Percentiles rank a stretch among this genome's conserved stretches.
Evolutionary conservation across 2,888 invertebrate genomes (phyloP).

Genomic region (Acanthacorydalis orientalis): DNA sequence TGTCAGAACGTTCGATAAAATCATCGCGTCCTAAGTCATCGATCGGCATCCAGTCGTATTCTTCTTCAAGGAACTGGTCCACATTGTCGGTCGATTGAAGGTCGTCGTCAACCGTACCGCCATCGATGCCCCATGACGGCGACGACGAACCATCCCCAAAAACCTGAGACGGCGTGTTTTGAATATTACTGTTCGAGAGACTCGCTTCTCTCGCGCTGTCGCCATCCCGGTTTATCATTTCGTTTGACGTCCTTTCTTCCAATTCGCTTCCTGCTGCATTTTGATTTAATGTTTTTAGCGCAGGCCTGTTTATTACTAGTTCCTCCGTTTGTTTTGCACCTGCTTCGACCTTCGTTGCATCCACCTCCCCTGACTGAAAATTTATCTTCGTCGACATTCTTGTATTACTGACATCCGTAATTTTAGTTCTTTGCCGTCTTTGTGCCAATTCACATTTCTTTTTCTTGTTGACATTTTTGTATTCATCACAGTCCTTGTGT

Average conservation of each 20-base stretch:
- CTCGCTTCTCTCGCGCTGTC: slow-evolving; percentile 7
- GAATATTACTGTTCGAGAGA: not conserved
- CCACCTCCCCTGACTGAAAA: slow-evolving; percentile 7
- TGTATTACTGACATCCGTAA: not conserved
- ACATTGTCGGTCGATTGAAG: not conserved
- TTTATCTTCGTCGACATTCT: slow-evolving; percentile 1
- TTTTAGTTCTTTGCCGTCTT: not conserved
- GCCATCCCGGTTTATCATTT: slow-evolving; percentile 22
- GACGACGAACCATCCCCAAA: slow-evolving; percentile 22
- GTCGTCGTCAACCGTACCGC: slow-evolving; percentile 24
- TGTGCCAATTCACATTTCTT: slow-evolving; percentile 2
- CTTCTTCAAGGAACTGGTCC: not conserved
- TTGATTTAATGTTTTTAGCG: slow-evolving; percentile 18
- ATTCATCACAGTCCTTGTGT: slow-evolving; percentile 1
- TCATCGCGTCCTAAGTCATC: not conserved
- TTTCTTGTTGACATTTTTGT: slow-evolving; percentile 3
- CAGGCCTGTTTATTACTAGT: too few species aligned
- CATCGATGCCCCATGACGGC: slow-evolving; percentile 27
- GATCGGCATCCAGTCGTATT: not conserved
- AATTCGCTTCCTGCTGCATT: slow-evolving; percentile 24
- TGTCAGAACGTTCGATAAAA: not conserved
- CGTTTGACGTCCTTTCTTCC: slow-evolving; percentile 26
- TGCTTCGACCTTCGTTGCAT: not conserved
- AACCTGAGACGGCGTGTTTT: not conserved
- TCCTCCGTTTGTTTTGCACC: not conserved